These are phyloP conservation scores for Poeciliopsis turrubarensis DNA, from an alignment of 2,113 vertebrate species.

Conservation along the genomic window DNA sequence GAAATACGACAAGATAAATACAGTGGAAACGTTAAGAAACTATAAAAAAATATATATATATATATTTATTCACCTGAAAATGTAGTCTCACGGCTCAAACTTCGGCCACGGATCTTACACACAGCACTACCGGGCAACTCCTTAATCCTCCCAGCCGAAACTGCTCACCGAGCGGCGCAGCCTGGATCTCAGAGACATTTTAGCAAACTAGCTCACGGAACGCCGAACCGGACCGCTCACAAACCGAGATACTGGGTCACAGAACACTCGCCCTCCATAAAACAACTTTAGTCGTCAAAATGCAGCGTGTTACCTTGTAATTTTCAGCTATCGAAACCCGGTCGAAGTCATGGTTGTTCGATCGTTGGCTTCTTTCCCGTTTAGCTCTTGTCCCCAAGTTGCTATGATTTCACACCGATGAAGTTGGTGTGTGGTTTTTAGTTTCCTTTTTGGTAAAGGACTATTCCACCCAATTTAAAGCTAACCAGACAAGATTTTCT, in stretches of 20 bases:
- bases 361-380: conserved; percentile 46
- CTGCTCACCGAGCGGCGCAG: conserved; percentile 41
- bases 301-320: conserved; percentile 64
- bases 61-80: conserved; percentile 42
- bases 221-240: conserved; percentile 19
- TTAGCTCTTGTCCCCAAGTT: conserved; percentile 58
- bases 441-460: not conserved
- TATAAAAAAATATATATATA: not conserved
- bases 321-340: conserved; percentile 38
- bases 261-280: not conserved
- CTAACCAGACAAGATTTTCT: not conserved
- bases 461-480: not conserved
- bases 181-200: conserved; percentile 56
- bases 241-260: conserved; percentile 17
- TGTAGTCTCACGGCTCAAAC: conserved; percentile 36
- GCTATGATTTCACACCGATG: conserved; percentile 76
- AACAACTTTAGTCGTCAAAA: not conserved
- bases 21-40: not conserved
- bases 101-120: conserved; percentile 31
- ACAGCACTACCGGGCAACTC: conserved; percentile 72
- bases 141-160: conserved; percentile 77
- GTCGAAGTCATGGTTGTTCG: conserved; percentile 66
- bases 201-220: conserved; percentile 58
- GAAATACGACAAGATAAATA: conserved; percentile 6
- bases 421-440: not conserved